These are phyloP conservation scores for Carassius gibelio DNA, from an alignment of 2,113 vertebrate species.

Conservation along the genomic window DNA sequence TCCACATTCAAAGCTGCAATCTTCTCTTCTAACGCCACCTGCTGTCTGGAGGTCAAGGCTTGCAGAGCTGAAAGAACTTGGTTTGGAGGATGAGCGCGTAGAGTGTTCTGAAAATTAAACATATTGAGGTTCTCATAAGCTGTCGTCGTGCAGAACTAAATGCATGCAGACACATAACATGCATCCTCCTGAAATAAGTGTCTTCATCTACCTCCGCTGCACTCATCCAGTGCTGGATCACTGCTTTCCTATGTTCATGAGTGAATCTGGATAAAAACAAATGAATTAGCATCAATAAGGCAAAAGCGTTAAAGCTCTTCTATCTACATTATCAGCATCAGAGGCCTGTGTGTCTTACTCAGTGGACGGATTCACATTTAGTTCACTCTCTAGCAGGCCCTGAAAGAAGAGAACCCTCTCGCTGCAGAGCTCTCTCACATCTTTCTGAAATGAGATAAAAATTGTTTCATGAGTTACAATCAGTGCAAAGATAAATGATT, in stretches of 20 bases:
- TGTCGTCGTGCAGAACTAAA: background rate
- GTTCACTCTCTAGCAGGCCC: conserved; percentile 71
- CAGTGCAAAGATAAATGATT: background rate
- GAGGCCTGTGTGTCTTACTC: conserved; percentile 62
- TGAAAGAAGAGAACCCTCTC: conserved; percentile 73
- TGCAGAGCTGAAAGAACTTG: conserved; percentile 81
- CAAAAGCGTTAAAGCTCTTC: background rate
- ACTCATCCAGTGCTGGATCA: conserved; percentile 81
- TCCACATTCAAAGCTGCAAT: conserved; percentile 68
- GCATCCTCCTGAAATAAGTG: conserved; percentile 4
- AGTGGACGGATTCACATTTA: conserved; percentile 53
- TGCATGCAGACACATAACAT: background rate
- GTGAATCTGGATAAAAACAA: conserved; percentile 60
- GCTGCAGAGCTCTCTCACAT: conserved; percentile 70
- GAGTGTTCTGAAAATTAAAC: conserved; percentile 69
- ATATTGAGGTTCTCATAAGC: background rate
- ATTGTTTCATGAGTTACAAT: background rate
- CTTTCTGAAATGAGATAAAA: conserved; percentile 62
- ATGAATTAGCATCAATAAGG: background rate
- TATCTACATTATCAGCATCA: background rate
- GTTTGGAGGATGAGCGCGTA: conserved; percentile 75
- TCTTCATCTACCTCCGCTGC: conserved; percentile 73
- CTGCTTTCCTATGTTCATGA: conserved; percentile 69
- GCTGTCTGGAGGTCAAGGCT: conserved; percentile 76
- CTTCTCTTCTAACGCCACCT: conserved; percentile 74